phyloP scores from a whole-genome alignment of 2,113 vertebrate species.

The Oceanodroma tethys region DNA sequence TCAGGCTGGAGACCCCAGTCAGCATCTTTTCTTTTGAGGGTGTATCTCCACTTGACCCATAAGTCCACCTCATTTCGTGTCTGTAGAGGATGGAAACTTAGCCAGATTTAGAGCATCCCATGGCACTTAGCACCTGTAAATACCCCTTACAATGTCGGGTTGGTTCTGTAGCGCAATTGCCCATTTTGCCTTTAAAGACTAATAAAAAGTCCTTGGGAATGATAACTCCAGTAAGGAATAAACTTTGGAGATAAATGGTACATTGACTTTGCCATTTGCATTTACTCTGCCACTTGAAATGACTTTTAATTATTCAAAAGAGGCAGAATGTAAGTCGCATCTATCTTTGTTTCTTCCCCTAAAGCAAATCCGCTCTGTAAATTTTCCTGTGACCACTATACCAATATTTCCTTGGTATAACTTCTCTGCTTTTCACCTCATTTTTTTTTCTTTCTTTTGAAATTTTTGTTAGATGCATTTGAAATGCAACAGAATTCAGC shows the following conservation, averaged over 20 bases:
- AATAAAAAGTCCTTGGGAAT: neutral
- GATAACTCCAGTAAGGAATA: neutral
- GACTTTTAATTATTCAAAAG: slow-evolving; percentile 48
- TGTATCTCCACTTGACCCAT: neutral
- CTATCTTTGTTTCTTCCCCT: slow-evolving; percentile 1
- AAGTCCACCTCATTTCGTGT: neutral
- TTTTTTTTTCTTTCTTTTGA: neutral
- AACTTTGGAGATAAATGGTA: slow-evolving; percentile 26
- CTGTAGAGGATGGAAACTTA: neutral
- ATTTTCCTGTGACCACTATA: neutral
- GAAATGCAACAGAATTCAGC: neutral
- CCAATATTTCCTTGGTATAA: neutral
- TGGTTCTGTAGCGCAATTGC: neutral
- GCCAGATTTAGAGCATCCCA: neutral
- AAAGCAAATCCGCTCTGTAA: slow-evolving; percentile 10
- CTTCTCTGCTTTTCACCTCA: neutral
- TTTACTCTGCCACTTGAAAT: slow-evolving; percentile 27
- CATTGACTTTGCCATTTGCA: slow-evolving; percentile 28
- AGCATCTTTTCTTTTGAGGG: neutral
- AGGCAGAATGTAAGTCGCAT: neutral
- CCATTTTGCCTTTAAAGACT: neutral
- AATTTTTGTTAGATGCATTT: neutral
- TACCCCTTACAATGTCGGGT: neutral
- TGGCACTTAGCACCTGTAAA: neutral
- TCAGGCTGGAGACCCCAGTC: neutral